A percentile compares a stretch with the other conserved stretches of the same genome.
phyloP scores from a whole-genome alignment of 2,888 invertebrate genomes.

The Crossocerus cetratus region DNA sequence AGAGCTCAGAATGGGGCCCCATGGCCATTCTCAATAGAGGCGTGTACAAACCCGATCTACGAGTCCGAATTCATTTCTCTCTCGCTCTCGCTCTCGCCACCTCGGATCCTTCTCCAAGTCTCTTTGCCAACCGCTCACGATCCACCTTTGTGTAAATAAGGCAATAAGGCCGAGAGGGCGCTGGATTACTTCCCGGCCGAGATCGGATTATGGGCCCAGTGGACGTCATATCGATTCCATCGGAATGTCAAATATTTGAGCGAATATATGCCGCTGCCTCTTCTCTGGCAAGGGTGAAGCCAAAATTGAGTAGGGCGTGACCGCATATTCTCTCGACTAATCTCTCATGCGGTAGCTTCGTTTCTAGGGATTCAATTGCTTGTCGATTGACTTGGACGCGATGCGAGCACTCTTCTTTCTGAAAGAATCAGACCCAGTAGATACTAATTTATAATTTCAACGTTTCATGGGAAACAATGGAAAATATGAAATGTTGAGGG shows the following conservation, averaged over 20 bases:
- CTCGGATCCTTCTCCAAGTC: neutral
- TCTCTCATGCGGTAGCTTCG: too few species aligned
- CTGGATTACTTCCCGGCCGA: constrained; percentile 47
- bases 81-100: neutral
- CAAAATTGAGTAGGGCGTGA: neutral
- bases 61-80: constrained; percentile 22
- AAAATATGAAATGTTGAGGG: too few species aligned
- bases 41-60: constrained; percentile 50
- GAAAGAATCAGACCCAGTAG: too few species aligned
- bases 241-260: constrained; percentile 24
- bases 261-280: neutral
- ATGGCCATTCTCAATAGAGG: constrained; percentile 56
- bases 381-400: too few species aligned
- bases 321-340: neutral
- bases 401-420: too few species aligned
- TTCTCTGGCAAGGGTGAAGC: neutral
- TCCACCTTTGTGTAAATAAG: constrained; percentile 58
- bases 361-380: too few species aligned
- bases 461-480: too few species aligned
- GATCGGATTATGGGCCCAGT: constrained; percentile 54
- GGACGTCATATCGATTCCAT: constrained; percentile 16
- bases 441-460: too few species aligned
- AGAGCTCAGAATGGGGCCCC: constrained; percentile 62
- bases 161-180: constrained; percentile 54
- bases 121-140: constrained; percentile 29